These are phyloP conservation scores for Dioctria rufipes DNA, from an alignment of 2,888 invertebrate species.

Conservation along the genomic window DNA sequence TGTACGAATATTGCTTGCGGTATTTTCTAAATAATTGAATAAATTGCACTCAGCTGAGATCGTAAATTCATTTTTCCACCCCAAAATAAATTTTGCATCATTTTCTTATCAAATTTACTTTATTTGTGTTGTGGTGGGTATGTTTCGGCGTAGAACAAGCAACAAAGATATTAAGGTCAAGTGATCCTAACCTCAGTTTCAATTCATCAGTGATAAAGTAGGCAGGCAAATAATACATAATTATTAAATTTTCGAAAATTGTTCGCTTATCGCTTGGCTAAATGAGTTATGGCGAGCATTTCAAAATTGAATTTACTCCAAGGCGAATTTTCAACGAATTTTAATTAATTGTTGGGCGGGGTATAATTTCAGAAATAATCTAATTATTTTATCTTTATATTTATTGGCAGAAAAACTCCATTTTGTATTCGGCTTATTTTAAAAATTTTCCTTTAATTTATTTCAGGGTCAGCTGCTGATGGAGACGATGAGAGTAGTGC, in stretches of 20 bases:
- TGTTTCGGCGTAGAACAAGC: no score
- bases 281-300: no score
- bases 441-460: constrained; percentile 8
- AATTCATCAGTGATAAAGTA: constrained; percentile 9
- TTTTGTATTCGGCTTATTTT: no score
- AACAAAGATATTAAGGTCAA: constrained; percentile 6
- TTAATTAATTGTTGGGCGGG: not conserved
- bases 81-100: constrained; percentile 19
- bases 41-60: not conserved
- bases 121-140: not conserved
- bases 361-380: no score
- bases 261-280: not conserved
- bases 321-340: not conserved
- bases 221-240: not conserved
- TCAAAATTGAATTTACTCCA: no score
- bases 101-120: constrained; percentile 16
- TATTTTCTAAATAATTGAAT: no score
- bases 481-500: constrained; percentile 79
- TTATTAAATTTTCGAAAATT: not conserved
- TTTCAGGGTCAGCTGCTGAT: constrained; percentile 76
- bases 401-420: not conserved
- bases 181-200: constrained; percentile 25
- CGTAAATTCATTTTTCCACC: not conserved
- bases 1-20: no score
- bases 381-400: no score